phyloP scores from a whole-genome alignment of 2,797 vertebrate genomes.

The Adelosebastes latens region DNA sequence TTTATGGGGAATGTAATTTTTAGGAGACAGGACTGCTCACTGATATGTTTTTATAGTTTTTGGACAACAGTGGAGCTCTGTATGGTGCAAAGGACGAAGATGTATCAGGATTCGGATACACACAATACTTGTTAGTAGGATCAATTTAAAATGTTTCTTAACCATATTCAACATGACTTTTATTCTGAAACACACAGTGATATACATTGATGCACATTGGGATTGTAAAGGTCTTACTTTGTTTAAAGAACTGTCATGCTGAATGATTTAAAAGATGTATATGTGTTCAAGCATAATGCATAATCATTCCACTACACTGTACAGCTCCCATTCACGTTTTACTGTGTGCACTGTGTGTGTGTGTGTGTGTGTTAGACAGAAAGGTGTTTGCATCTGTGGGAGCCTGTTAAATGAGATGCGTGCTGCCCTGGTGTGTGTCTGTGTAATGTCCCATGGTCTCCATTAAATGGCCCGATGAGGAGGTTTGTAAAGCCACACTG shows the following conservation, averaged over 20 bases:
- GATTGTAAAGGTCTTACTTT: not conserved
- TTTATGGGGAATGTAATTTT: too few relatives aligned
- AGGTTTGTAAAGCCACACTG: conserved; percentile 58
- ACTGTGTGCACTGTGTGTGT: not conserved
- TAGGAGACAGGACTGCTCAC: too few relatives aligned
- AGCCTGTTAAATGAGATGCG: conserved; percentile 31
- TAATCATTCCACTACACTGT: not conserved
- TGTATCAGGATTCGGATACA: too few relatives aligned
- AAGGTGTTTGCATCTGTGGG: not conserved
- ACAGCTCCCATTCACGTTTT: not conserved
- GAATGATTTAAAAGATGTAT: not conserved
- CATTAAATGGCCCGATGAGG: conserved; percentile 60
- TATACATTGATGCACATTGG: not conserved
- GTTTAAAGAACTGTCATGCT: not conserved
- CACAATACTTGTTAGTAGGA: too few relatives aligned
- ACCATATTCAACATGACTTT: not conserved
- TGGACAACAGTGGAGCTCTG: too few relatives aligned
- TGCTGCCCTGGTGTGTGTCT: conserved; percentile 17
- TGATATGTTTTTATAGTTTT: too few relatives aligned
- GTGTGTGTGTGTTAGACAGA: not conserved
- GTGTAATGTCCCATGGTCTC: conserved; percentile 42
- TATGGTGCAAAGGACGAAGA: too few relatives aligned
- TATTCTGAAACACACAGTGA: not conserved
- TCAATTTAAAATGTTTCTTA: too few relatives aligned
- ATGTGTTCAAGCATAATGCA: not conserved